Conservation (phyloP, 2,113 vertebrate genomes). For the Microtus montanus region DNA sequence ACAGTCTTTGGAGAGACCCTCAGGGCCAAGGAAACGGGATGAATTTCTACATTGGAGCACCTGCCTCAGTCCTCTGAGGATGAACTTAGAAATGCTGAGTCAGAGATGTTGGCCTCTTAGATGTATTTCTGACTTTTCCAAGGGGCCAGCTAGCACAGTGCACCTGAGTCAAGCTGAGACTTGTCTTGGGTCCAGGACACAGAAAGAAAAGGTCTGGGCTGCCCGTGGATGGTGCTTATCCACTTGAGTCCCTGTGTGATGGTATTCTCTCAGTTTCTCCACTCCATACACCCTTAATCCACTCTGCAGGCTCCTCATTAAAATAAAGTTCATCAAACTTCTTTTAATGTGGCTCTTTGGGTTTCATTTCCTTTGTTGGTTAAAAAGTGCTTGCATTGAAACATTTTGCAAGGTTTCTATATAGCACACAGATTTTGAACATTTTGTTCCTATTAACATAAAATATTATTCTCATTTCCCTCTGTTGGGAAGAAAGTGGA, state of each 20-base stretch:
- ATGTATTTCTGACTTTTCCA: background rate
- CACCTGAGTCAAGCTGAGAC: background rate
- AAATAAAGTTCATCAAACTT: slow-evolving; percentile 69
- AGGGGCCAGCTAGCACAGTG: background rate
- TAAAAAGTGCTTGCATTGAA: slow-evolving; percentile 78
- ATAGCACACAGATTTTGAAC: slow-evolving; percentile 73
- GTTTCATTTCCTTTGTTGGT: slow-evolving; percentile 84
- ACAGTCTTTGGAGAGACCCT: background rate
- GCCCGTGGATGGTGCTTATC: background rate
- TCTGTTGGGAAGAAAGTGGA: slow-evolving; percentile 68
- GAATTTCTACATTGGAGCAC: background rate
- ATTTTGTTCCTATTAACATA: slow-evolving; percentile 83
- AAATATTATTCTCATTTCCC: slow-evolving; percentile 84
- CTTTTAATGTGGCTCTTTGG: slow-evolving; percentile 79
- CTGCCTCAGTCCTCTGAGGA: background rate
- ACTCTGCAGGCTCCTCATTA: slow-evolving; percentile 68
- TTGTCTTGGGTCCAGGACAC: background rate
- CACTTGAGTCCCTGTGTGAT: background rate
- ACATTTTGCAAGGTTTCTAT: slow-evolving; percentile 76
- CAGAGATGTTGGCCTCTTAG: background rate
- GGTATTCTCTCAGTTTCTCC: slow-evolving; percentile 23
- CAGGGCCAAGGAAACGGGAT: background rate
- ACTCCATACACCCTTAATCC: slow-evolving; percentile 53
- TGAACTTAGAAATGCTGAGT: background rate
- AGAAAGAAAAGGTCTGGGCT: background rate